Conservation (phyloP, 2,888 invertebrate species). For the Apotomis turbidana region DNA sequence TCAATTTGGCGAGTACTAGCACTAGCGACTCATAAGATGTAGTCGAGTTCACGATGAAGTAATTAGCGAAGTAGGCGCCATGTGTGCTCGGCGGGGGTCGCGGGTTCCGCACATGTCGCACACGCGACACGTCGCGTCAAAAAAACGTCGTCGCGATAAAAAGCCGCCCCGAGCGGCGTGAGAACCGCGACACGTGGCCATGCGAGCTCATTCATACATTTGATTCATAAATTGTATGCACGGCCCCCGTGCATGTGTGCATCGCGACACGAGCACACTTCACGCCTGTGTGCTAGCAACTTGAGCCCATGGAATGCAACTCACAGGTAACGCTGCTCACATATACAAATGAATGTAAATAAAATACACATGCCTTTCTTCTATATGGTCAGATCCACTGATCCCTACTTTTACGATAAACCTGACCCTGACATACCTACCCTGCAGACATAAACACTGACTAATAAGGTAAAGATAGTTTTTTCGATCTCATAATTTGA, state of each 20-base stretch:
- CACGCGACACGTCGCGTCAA: slow-evolving; percentile 72
- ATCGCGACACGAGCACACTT: slow-evolving; percentile 7
- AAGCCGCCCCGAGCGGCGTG: slow-evolving; percentile 70
- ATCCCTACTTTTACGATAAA: slow-evolving; percentile 13
- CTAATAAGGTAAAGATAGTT: slow-evolving; percentile 1
- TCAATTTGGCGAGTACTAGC: slow-evolving; percentile 30
- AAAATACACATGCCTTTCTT: slow-evolving; percentile 8
- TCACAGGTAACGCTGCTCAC: slow-evolving; percentile 16
- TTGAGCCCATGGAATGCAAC: slow-evolving; percentile 35
- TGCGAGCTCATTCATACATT: slow-evolving; percentile 80
- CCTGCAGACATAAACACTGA: slow-evolving; percentile 1
- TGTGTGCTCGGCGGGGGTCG: slow-evolving; percentile 76
- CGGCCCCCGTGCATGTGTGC: slow-evolving; percentile 53
- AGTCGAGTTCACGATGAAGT: slow-evolving; percentile 65
- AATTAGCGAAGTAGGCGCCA: slow-evolving; percentile 78
- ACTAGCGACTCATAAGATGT: slow-evolving; percentile 45
- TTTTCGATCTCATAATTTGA: neutral
- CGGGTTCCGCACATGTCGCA: slow-evolving; percentile 72
- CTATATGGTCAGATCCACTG: slow-evolving; percentile 7
- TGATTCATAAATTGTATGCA: slow-evolving; percentile 78
- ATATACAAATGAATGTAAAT: slow-evolving; percentile 28
- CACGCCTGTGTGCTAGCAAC: slow-evolving; percentile 37
- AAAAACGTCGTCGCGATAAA: slow-evolving; percentile 72
- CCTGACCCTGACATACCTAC: neutral
- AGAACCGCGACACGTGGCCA: slow-evolving; percentile 80